Evolutionary conservation across 2,113 vertebrate genomes (phyloP).

Genomic region (Anhinga anhinga): DNA sequence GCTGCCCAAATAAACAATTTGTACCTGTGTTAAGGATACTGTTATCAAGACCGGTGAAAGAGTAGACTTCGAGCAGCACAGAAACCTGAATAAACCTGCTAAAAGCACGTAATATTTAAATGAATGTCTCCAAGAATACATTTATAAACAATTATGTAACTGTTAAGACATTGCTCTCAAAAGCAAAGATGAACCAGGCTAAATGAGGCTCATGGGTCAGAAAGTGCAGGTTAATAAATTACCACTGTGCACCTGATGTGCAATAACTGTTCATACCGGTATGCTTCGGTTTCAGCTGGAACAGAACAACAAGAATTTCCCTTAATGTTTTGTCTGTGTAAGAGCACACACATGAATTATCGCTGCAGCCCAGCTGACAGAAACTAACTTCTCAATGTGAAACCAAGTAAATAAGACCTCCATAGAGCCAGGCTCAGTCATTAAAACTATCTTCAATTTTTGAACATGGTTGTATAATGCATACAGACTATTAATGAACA

Average conservation of each 20-base stretch:
- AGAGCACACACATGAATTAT: neutral
- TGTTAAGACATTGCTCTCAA: neutral
- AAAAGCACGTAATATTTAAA: neutral
- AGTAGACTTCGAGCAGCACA: neutral
- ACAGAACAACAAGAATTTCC: neutral
- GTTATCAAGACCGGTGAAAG: neutral
- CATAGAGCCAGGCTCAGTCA: neutral
- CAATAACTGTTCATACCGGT: neutral
- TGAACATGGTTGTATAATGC: neutral
- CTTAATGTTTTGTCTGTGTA: neutral
- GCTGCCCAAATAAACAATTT: neutral
- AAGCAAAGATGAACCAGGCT: neutral
- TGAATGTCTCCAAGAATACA: neutral
- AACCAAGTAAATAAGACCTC: neutral
- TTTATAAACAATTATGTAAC: neutral
- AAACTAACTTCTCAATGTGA: neutral
- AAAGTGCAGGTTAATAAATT: neutral
- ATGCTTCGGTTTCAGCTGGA: neutral
- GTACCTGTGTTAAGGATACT: neutral
- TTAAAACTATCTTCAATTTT: neutral
- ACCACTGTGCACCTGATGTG: neutral
- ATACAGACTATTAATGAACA: neutral
- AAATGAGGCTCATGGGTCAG: neutral
- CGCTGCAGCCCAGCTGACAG: neutral
- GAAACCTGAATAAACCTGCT: neutral